Evolutionary conservation across 2,888 invertebrate genomes (phyloP), one percentile per base, ranked within the genome.

Genomic region (Drosophila lutescens): DNA sequence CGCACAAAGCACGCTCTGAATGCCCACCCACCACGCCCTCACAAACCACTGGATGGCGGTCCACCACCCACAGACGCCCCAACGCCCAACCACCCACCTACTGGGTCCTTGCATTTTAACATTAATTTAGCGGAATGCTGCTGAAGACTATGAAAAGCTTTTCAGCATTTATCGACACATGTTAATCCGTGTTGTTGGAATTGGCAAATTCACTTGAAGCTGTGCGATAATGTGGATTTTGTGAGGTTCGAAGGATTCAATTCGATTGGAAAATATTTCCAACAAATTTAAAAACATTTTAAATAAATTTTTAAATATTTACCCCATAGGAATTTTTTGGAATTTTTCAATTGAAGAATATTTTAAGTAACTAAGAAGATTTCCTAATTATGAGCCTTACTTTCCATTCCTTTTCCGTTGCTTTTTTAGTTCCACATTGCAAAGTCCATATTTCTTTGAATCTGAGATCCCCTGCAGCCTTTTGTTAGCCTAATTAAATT

Each of bases 51-150:
- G 58, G 51, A 49, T 63, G 59, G 47, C 53, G 46, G 63, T 58
- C 20, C 58, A 12, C 30, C 56, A 20, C 46, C 46, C 46, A 6
- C 30, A 10, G 7, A 12, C 49, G 8, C 17, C 44, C 55, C 51
- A 10, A 51, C 53, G 53, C 51, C 30, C 20, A 56, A 56, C 63
- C 56, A 60, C 17, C 49, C 58, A 56, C 49, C 60, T 10, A 53
- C 32, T 32, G 17, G 41, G 60, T 67, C 49, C 79, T 57, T 84
- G 84, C 78, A 78, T 79, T 82, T 86, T 76, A 82, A 87, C 88
- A 87, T 89, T 89, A 88, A 89, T 88, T 87, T 86, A 80, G 85
- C 80, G 82, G 80, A 86, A 84, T 86, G 78, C 81, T 69, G 71
- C 63, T 60, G 57, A 76, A 76, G 81, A 80, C 76, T 75, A 57